Percentiles rank a stretch among this genome's conserved stretches.
Evolutionary conservation across 2,113 vertebrate genomes (phyloP).

Genomic region (Dicerorhinus sumatrensis): DNA sequence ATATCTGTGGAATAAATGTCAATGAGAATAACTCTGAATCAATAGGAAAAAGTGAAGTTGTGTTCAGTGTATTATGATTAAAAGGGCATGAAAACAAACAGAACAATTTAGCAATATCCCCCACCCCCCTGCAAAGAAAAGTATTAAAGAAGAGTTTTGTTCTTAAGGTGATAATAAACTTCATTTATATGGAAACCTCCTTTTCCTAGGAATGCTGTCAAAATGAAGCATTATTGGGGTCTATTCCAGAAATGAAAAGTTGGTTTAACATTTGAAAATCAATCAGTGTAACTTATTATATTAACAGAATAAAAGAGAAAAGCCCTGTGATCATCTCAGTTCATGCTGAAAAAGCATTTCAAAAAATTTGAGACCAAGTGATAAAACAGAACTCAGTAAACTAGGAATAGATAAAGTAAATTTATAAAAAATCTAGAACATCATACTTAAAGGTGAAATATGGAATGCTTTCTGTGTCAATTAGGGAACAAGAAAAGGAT

Average conservation of each 20-base stretch:
- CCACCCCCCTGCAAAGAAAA: not conserved
- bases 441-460: not conserved
- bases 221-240: not conserved
- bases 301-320: not conserved
- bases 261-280: not conserved
- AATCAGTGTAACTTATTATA: not conserved
- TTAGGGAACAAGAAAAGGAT: not conserved
- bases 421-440: not conserved
- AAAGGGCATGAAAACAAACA: not conserved
- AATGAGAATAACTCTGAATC: not conserved
- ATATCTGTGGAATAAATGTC: not conserved
- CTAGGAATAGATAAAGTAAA: not conserved
- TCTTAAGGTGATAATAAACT: not conserved
- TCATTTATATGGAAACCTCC: not conserved
- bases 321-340: not conserved
- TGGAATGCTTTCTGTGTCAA: not conserved
- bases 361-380: not conserved
- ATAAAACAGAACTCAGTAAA: not conserved
- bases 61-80: not conserved
- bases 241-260: not conserved
- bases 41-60: not conserved
- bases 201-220: not conserved
- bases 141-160: not conserved
- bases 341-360: not conserved
- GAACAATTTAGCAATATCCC: not conserved